A percentile compares a stretch with the other conserved stretches of the same genome.
Evolutionary conservation across 2,113 vertebrate species (phyloP).

Genomic region (Xiphophorus couchianus): DNA sequence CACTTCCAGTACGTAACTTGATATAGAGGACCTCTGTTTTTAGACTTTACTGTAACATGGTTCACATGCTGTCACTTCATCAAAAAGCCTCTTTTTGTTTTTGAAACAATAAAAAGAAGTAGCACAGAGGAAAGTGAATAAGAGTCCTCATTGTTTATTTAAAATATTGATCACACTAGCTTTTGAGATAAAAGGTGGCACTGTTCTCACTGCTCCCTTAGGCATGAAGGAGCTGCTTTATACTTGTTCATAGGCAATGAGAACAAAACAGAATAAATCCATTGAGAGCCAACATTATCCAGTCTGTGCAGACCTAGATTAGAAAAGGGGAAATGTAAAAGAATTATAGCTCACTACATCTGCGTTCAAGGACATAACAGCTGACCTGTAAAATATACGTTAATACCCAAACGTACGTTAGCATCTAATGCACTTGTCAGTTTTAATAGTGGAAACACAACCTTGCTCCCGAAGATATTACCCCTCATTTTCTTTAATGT

Average conservation of each 20-base stretch:
- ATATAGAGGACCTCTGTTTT: neutral
- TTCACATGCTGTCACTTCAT: neutral
- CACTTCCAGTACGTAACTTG: neutral
- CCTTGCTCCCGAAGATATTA: neutral
- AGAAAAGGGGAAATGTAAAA: neutral
- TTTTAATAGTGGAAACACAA: neutral
- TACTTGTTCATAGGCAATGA: neutral
- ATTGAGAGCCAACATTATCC: neutral
- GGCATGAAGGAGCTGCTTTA: neutral
- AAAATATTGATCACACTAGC: conserved; percentile 14
- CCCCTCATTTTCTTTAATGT: neutral
- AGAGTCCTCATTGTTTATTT: neutral
- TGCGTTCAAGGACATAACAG: neutral
- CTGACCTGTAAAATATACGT: neutral
- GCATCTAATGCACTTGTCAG: neutral
- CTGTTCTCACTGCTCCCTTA: conserved; percentile 11
- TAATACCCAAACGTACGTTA: neutral
- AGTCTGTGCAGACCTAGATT: neutral
- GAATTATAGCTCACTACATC: no score
- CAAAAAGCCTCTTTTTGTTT: neutral
- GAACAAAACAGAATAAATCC: conserved; percentile 9
- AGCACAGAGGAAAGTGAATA: neutral
- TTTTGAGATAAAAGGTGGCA: conserved; percentile 9
- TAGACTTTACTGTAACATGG: neutral
- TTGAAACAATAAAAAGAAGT: neutral